Evolutionary conservation across 2,113 vertebrate genomes (phyloP), one percentile per base, ranked within the genome.

Genomic region (Tachysurus vachellii): DNA sequence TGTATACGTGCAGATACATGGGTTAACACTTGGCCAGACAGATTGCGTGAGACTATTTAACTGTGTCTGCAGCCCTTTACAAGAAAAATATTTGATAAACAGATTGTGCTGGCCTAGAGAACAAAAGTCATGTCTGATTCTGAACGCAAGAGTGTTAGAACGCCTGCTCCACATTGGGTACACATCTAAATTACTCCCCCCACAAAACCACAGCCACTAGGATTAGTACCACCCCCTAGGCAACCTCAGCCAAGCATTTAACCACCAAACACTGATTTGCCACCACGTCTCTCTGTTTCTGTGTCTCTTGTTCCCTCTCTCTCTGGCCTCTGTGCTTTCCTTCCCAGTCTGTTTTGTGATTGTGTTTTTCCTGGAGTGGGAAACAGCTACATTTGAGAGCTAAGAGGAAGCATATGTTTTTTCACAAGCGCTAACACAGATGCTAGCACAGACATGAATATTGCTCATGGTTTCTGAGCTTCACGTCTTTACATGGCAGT

Each of bases 61-160:
- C 88, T 91, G 86, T 28, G 83, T 93, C 92, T 92, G 89, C 90
- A 88, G 88, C 90, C 86, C 92, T 86, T 92, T 91, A 90, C 89
- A 92, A 91, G 88, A 88, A 93, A 95, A 93, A 93, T 92, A 93
- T 90, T 94, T 87, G 92, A 93, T 94, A 90, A 94, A 93, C 93
- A 94, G 88, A 93, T 92, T 93, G 88, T 82, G 84, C 85, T 80
- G 90, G 90, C 88, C 71, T 82, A 73, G 75, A 87, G 59, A 91
- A 82, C 80, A 71, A 77, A 86, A 91, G 87, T 85, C 31, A 82
- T 54, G 85, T 89, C 88, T 90, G 84, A 89, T 87, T 90, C 42
- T 42, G 79, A 85, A 91, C 87, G 57, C 89, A 11, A 12, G 76
- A 90, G 88, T 89, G 84, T 88, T 87, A 89, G 87, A 93, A 93